Percentiles rank a stretch among this genome's conserved stretches.
Evolutionary conservation across 2,797 vertebrate species (phyloP).

Genomic region (Cuniculus paca): DNA sequence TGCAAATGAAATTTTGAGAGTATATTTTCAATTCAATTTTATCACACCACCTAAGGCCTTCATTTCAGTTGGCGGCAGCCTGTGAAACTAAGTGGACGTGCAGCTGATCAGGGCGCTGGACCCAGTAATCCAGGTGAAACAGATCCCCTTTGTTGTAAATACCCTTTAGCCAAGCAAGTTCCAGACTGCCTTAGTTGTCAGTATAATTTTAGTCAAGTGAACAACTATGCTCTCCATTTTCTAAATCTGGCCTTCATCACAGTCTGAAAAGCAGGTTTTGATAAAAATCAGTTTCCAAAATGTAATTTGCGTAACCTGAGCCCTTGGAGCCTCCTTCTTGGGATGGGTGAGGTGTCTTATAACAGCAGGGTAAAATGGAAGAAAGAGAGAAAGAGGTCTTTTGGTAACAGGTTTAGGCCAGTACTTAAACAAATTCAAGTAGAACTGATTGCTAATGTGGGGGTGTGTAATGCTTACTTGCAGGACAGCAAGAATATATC

Average conservation of each 20-base stretch:
- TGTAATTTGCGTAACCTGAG: constrained; percentile 74
- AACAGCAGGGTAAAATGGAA: not conserved
- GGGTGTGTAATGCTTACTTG: not conserved
- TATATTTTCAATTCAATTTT: constrained; percentile 51
- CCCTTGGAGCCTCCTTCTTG: constrained; percentile 59
- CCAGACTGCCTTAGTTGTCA: constrained; percentile 52
- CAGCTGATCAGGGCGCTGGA: constrained; percentile 44
- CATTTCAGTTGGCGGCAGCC: constrained; percentile 39
- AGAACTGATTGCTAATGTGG: constrained; percentile 16
- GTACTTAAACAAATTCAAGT: constrained; percentile 42
- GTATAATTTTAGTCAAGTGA: constrained; percentile 61
- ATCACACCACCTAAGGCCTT: constrained; percentile 3
- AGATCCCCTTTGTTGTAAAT: constrained; percentile 64
- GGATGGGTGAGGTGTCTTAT: constrained; percentile 14
- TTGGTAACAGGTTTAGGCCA: constrained; percentile 33
- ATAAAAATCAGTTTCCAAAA: constrained; percentile 80
- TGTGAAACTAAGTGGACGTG: not conserved
- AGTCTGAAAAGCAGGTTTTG: constrained; percentile 78
- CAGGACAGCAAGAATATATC: not conserved
- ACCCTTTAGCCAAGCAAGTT: constrained; percentile 54
- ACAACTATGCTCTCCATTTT: constrained; percentile 68
- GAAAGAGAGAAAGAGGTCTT: constrained; percentile 4
- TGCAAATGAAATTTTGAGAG: constrained; percentile 35
- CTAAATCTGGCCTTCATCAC: constrained; percentile 79
- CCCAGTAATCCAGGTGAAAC: constrained; percentile 53